Evolutionary conservation across 1,140 invertebrate species (phyloP).

Genomic region (Zaprionus lachaisei): DNA sequence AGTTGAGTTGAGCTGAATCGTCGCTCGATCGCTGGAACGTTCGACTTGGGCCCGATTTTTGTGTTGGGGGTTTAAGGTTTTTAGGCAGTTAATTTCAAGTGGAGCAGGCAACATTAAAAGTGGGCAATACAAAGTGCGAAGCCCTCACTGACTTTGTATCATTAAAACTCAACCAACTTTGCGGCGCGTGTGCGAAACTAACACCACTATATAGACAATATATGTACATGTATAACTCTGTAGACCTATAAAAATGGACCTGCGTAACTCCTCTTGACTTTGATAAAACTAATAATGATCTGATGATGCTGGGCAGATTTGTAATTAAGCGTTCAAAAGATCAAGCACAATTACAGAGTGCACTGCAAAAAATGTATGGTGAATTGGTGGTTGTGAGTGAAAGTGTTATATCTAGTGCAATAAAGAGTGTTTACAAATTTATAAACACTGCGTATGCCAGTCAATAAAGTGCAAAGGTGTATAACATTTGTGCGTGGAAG

Average conservation of each 20-base stretch:
- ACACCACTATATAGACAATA: slow-evolving; percentile 24
- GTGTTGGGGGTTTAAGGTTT: not conserved
- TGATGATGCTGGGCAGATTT: slow-evolving; percentile 7
- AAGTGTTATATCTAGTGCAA: not conserved
- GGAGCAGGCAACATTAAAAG: slow-evolving; percentile 14
- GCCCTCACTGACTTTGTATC: not conserved
- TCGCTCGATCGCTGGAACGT: slow-evolving; percentile 23
- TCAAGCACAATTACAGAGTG: slow-evolving; percentile 59
- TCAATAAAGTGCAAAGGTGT: not conserved
- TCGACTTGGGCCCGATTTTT: slow-evolving; percentile 13
- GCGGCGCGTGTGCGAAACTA: slow-evolving; percentile 27
- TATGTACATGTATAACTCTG: not conserved
- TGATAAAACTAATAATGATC: slow-evolving; percentile 48
- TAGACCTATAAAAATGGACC: not conserved
- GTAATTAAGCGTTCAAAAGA: slow-evolving; percentile 61
- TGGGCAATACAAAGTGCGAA: slow-evolving; percentile 37
- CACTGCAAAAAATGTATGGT: slow-evolving; percentile 22
- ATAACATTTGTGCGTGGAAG: no score
- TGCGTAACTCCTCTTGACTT: slow-evolving; percentile 8
- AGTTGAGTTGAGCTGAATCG: slow-evolving; percentile 35
- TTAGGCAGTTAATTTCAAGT: slow-evolving; percentile 39
- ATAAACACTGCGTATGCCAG: not conserved
- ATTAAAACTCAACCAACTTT: not conserved
- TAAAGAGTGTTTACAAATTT: not conserved
- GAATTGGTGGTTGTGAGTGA: not conserved